phyloP scores from a whole-genome alignment of 2,797 vertebrate species.

The Protonibea diacanthus region DNA sequence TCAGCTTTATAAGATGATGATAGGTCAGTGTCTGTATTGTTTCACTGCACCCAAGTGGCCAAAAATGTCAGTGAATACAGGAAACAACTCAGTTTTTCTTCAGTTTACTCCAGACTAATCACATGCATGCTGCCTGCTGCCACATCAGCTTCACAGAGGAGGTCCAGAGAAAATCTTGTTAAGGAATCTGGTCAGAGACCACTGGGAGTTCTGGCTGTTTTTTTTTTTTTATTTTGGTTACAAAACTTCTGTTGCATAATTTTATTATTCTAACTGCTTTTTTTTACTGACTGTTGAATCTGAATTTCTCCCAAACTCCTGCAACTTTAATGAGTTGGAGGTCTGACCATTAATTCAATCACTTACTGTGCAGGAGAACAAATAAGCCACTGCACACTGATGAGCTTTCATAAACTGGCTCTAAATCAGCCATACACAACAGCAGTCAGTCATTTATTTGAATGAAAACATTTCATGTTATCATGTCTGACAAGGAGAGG shows the following conservation, averaged over 20 bases:
- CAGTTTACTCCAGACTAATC: neutral
- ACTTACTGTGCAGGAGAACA: neutral
- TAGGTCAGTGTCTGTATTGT: neutral
- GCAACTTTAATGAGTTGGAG: conserved; percentile 1
- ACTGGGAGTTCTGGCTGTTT: conserved; percentile 15
- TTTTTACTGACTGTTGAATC: neutral
- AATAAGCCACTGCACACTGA: neutral
- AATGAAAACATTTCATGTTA: neutral
- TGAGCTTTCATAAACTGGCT: neutral
- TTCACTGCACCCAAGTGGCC: neutral
- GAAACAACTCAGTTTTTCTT: neutral
- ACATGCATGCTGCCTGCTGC: neutral
- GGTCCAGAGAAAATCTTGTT: neutral
- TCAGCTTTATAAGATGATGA: neutral
- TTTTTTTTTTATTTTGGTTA: conserved; percentile 4
- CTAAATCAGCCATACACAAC: neutral
- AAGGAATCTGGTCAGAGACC: conserved; percentile 6
- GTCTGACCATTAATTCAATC: neutral
- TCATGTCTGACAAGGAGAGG: conserved; percentile 15
- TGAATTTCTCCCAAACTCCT: neutral
- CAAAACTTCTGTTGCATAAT: conserved; percentile 26
- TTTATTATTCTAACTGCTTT: conserved; percentile 6
- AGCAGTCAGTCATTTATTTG: neutral
- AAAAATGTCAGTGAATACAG: neutral
- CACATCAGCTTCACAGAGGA: conserved; percentile 2